Conservation (phyloP, 2,888 invertebrate genomes). For the Pseudococcus jackbeardsleyi region DNA sequence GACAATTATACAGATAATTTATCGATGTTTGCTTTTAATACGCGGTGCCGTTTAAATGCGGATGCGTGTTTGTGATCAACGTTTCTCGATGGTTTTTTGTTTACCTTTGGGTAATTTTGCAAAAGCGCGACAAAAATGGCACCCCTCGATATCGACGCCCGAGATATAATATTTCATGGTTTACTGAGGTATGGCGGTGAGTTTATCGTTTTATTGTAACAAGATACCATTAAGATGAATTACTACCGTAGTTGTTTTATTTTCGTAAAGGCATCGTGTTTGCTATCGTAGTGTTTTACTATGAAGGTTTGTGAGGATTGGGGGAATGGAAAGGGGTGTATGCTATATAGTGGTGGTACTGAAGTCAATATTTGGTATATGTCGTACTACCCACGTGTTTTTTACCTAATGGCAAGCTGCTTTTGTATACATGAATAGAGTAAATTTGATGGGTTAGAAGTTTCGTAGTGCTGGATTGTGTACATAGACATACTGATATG, state of each 20-base stretch:
- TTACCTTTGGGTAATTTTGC: neutral
- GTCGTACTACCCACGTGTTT: neutral
- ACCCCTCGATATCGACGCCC: neutral
- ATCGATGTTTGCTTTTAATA: neutral
- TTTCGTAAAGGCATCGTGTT: neutral
- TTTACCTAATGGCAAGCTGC: no score
- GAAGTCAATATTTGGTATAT: slow-evolving; percentile 12
- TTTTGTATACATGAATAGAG: no score
- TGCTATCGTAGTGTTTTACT: neutral
- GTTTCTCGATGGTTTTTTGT: neutral
- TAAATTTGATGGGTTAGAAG: no score
- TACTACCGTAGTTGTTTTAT: neutral
- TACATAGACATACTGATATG: no score
- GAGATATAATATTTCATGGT: neutral
- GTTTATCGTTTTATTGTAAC: neutral
- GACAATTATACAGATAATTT: neutral
- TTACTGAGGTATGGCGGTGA: neutral
- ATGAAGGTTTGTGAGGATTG: no score
- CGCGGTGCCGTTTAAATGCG: neutral
- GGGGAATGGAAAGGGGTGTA: neutral
- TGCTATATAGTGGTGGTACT: neutral
- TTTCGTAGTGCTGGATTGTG: no score
- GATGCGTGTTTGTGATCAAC: neutral
- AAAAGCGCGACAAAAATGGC: slow-evolving; percentile 17
- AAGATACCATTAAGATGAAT: slow-evolving; percentile 15